A percentile compares a stretch with the other conserved stretches of the same genome.
phyloP scores from a whole-genome alignment of 2,113 vertebrate species.

The Copsychus sechellarum region DNA sequence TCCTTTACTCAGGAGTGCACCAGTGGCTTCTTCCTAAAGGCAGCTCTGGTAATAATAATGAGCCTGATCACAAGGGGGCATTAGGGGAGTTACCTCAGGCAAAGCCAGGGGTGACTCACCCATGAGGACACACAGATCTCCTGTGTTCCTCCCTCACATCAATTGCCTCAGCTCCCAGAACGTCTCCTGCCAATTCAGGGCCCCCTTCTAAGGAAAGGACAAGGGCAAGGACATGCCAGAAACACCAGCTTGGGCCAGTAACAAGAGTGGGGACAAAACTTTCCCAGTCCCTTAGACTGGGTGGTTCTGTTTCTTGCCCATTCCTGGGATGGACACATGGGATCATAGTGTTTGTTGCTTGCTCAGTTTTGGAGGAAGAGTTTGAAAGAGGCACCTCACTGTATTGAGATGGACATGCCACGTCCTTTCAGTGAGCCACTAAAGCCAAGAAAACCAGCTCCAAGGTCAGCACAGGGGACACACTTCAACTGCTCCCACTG shows the following conservation, averaged over 20 bases:
- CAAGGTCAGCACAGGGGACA: background rate
- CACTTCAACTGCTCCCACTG: background rate
- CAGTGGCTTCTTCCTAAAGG: background rate
- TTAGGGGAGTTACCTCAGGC: background rate
- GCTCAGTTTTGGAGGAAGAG: background rate
- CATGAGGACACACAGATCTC: accelerated
- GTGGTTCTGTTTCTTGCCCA: background rate
- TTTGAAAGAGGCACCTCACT: accelerated
- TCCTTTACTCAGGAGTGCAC: background rate
- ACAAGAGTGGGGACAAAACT: background rate
- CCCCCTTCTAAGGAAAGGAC: background rate
- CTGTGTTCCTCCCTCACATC: background rate
- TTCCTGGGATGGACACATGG: too few species aligned
- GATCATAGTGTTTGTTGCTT: background rate
- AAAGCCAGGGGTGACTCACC: background rate
- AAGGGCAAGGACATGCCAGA: background rate
- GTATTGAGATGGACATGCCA: background rate
- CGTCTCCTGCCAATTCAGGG: background rate
- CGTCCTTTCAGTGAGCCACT: background rate
- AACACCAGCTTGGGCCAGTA: background rate
- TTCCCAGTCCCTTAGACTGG: accelerated
- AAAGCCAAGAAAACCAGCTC: background rate
- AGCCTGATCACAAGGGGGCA: background rate
- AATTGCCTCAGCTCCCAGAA: background rate
- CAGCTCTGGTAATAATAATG: accelerated